phyloP scores from a whole-genome alignment of 2,113 vertebrate species.

The Tragelaphus strepsiceros region DNA sequence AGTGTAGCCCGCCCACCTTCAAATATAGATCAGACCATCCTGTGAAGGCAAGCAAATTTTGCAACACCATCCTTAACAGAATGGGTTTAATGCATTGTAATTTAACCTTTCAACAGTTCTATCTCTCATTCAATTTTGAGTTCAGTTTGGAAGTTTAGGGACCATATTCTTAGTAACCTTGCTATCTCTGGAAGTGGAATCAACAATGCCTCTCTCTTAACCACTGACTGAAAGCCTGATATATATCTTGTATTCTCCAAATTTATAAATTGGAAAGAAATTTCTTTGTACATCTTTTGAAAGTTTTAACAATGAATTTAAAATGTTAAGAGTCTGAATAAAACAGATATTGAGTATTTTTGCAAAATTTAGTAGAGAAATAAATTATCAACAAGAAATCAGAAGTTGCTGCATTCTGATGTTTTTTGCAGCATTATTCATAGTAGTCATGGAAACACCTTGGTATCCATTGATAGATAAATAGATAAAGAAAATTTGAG shows the following conservation, averaged over 20 bases:
- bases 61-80: fast-evolving
- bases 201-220: too few species aligned
- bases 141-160: too few species aligned
- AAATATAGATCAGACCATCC: not conserved
- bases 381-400: not conserved
- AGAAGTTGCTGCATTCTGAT: not conserved
- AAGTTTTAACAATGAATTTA: not conserved
- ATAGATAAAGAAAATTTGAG: not conserved
- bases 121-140: not conserved
- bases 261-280: not conserved
- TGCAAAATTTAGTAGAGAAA: not conserved
- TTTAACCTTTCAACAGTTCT: not conserved
- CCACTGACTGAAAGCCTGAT: not conserved
- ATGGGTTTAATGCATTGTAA: too few species aligned
- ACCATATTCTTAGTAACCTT: not conserved
- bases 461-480: not conserved
- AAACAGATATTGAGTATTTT: not conserved
- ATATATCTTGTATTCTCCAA: not conserved
- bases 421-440: not conserved
- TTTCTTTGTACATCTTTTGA: not conserved
- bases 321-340: not conserved
- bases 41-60: not conserved
- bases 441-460: not conserved
- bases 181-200: not conserved
- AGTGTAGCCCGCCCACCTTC: not conserved